A percentile compares a stretch with the other conserved stretches of the same genome.
Conservation (phyloP, 2,888 invertebrate genomes). For the Ptilodon capucinus region DNA sequence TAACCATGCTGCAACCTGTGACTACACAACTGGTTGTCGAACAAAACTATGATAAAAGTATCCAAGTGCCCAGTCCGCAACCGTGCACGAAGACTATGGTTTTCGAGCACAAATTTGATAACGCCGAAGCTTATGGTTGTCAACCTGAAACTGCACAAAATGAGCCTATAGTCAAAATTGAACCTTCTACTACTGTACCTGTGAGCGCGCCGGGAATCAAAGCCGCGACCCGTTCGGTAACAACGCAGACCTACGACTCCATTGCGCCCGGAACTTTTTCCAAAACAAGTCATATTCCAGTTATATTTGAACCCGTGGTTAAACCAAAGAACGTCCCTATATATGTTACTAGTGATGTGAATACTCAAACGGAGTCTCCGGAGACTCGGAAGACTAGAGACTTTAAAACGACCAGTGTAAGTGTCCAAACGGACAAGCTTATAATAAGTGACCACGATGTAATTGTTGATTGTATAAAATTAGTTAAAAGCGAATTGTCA, state of each 20-base stretch:
- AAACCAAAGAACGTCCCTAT: background rate
- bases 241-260: background rate
- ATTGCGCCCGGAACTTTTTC: background rate
- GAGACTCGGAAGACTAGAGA: background rate
- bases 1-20: background rate
- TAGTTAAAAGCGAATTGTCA: slow-evolving; percentile 26
- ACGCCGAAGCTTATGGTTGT: background rate
- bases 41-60: background rate
- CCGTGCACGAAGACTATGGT: background rate
- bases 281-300: background rate
- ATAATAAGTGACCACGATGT: slow-evolving; percentile 1
- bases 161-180: background rate
- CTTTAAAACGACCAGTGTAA: background rate
- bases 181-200: background rate
- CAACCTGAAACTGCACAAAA: background rate
- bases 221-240: background rate
- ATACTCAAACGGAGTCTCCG: background rate
- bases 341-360: background rate
- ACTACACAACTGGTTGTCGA: background rate
- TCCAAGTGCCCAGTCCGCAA: background rate
- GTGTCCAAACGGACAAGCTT: background rate
- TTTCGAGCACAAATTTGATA: background rate
- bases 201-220: background rate
- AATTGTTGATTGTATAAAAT: slow-evolving; percentile 28
- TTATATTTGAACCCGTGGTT: background rate